A percentile compares a stretch with the other conserved stretches of the same genome.
phyloP scores from a whole-genome alignment of 2,888 invertebrate genomes.

The Lacanobia wlatinum region DNA sequence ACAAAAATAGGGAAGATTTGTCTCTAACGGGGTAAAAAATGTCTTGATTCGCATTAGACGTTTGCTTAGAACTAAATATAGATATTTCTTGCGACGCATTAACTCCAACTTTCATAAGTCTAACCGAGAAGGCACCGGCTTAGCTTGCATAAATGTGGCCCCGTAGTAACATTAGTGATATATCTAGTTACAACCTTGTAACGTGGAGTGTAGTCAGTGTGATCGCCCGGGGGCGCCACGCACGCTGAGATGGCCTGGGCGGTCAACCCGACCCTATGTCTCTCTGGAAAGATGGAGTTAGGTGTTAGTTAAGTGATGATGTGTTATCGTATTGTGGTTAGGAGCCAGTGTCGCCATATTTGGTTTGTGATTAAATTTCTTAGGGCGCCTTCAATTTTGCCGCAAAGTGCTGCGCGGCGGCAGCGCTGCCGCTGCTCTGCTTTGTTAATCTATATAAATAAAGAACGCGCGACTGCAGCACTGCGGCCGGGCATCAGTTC shows the following conservation, averaged over 20 bases:
- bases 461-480: too few relatives aligned
- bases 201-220: slow-evolving; percentile 46
- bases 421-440: too few relatives aligned
- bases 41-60: neutral
- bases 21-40: neutral
- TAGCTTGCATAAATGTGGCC: slow-evolving; percentile 55
- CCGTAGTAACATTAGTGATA: slow-evolving; percentile 54
- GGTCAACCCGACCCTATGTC: slow-evolving; percentile 66
- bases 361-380: neutral
- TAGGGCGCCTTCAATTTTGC: too few relatives aligned
- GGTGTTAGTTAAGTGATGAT: slow-evolving; percentile 8
- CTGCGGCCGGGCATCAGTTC: too few relatives aligned
- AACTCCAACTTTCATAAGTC: slow-evolving; percentile 1
- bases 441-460: too few relatives aligned
- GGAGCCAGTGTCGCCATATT: neutral
- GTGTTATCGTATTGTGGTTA: neutral
- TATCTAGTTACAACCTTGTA: slow-evolving; percentile 60
- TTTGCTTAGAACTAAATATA: slow-evolving; percentile 2
- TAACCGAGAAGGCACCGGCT: slow-evolving; percentile 34
- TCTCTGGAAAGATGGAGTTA: slow-evolving; percentile 65
- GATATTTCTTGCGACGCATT: neutral
- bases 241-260: slow-evolving; percentile 35
- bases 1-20: too few relatives aligned
- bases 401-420: too few relatives aligned
- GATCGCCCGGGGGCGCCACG: slow-evolving; percentile 33